Evolutionary conservation across 1,140 invertebrate species (phyloP).

Genomic region (Caenorhabditis latens): DNA sequence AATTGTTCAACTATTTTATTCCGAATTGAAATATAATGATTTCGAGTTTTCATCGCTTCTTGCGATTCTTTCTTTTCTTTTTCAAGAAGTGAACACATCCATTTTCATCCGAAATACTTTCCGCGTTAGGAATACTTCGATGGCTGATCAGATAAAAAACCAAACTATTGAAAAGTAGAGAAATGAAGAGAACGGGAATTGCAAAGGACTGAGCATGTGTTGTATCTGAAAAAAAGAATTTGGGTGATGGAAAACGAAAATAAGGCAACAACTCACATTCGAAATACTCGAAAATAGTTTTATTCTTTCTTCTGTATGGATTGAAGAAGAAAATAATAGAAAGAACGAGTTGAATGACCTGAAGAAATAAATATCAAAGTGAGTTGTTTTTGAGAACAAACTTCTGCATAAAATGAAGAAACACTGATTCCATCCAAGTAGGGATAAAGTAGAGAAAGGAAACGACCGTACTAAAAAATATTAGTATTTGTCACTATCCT

Average conservation of each 20-base stretch:
- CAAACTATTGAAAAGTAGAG: not conserved
- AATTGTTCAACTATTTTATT: too few species aligned
- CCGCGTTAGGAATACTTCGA: not conserved
- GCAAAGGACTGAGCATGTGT: not conserved
- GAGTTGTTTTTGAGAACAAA: too few species aligned
- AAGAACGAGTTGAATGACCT: not conserved
- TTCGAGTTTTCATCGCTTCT: too few species aligned
- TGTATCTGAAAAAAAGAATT: constrained; percentile 1
- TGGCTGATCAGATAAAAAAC: not conserved
- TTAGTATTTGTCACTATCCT: not conserved
- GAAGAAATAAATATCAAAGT: not conserved
- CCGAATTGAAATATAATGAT: too few species aligned
- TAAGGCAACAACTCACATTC: not conserved
- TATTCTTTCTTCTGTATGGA: not conserved
- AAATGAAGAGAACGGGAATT: not conserved
- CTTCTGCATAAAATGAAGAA: not conserved
- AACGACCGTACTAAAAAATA: not conserved
- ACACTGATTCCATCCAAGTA: not conserved
- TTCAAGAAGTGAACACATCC: not conserved
- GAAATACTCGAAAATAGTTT: not conserved
- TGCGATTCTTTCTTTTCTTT: not conserved
- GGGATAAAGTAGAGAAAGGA: not conserved
- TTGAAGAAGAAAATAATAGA: not conserved
- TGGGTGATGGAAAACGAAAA: not conserved
- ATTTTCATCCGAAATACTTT: not conserved